Evolutionary conservation across 2,797 vertebrate species (phyloP).

Genomic region (Notoglanidium macrostoma): DNA sequence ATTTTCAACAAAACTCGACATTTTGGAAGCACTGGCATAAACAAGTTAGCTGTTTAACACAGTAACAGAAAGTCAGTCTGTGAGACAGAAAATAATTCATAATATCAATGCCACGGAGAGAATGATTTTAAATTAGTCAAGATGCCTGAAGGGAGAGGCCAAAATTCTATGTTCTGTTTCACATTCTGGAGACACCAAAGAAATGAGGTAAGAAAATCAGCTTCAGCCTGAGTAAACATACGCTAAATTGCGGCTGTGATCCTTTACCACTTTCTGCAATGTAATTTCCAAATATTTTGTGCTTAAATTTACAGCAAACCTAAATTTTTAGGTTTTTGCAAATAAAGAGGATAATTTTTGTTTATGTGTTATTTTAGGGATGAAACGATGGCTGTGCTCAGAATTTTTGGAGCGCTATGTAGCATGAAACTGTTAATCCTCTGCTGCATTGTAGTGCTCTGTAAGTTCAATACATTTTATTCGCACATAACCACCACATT

Average conservation of each 20-base stretch:
- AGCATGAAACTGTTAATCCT: conserved; percentile 54
- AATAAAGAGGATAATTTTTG: not conserved
- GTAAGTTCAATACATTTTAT: conserved; percentile 60
- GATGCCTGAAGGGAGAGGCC: conserved; percentile 1
- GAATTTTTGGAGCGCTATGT: conserved; percentile 17
- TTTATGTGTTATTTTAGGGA: conserved; percentile 38
- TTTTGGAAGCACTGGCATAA: not conserved
- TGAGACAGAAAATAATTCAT: not conserved
- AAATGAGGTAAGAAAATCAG: conserved; percentile 19
- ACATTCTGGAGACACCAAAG: not conserved
- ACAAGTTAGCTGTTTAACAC: not conserved
- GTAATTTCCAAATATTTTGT: not conserved
- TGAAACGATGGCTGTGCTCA: conserved; percentile 52
- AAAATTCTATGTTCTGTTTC: conserved; percentile 10
- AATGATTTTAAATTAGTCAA: not conserved
- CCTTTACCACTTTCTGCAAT: not conserved
- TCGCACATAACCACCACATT: not conserved
- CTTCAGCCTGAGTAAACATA: not conserved
- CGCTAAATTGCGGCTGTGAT: not conserved
- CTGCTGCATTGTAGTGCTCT: conserved; percentile 54
- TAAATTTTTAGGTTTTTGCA: no score
- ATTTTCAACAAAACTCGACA: not conserved
- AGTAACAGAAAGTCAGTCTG: not conserved
- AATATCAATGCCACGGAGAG: not conserved
- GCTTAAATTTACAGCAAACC: not conserved